Evolutionary conservation across 2,888 invertebrate genomes (phyloP).

Genomic region (Elysia crispata): DNA sequence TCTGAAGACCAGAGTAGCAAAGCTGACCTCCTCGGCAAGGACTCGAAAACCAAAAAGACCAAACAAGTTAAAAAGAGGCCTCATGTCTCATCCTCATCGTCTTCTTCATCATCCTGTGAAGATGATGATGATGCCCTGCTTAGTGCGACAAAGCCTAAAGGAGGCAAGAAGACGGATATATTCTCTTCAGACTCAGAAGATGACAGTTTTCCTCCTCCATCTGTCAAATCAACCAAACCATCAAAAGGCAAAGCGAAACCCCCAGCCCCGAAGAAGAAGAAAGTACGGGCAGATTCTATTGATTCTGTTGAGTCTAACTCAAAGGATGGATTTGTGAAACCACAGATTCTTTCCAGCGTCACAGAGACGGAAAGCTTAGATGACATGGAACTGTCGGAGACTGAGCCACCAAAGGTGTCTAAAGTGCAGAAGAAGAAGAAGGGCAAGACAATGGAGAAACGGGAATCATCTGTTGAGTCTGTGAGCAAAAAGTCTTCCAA

Average conservation of each 20-base stretch:
- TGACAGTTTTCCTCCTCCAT: conserved; percentile 48
- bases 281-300: conserved; percentile 50
- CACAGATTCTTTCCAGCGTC: conserved; percentile 41
- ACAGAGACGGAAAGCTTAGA: conserved; percentile 54
- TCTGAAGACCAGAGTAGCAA: conserved; percentile 39
- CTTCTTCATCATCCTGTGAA: conserved; percentile 48
- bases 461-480: conserved; percentile 49
- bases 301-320: conserved; percentile 39
- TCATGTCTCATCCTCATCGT: conserved; percentile 45
- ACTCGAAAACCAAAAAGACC: conserved; percentile 38
- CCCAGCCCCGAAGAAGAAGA: conserved; percentile 50
- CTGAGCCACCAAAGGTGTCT: conserved; percentile 52
- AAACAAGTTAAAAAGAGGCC: conserved; percentile 48
- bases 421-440: conserved; percentile 54
- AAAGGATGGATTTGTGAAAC: conserved; percentile 47
- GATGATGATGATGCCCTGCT: conserved; percentile 52
- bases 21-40: conserved; percentile 33
- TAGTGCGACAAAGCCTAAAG: conserved; percentile 50
- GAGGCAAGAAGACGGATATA: conserved; percentile 47
- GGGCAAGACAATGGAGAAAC: conserved; percentile 39
- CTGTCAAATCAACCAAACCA: conserved; percentile 36
- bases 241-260: conserved; percentile 45
- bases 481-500: conserved; percentile 39
- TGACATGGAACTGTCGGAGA: conserved; percentile 52
- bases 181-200: conserved; percentile 57